A percentile compares a stretch with the other conserved stretches of the same genome.
phyloP scores from a whole-genome alignment of 2,113 vertebrate genomes.

The Genyomyrus donnyi region DNA sequence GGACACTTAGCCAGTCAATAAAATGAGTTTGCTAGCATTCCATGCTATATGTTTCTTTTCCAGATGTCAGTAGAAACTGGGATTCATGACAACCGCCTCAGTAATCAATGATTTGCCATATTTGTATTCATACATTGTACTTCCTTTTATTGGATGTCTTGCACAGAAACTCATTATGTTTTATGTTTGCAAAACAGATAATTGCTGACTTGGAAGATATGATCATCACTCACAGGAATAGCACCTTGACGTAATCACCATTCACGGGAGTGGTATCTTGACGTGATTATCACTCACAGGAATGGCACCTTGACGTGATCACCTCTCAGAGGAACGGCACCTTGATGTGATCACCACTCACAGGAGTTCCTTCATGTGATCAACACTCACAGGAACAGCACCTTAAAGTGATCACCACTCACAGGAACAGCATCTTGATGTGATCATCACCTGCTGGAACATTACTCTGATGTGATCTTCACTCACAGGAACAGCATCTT shows the following conservation, averaged over 20 bases:
- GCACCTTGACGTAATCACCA: not conserved
- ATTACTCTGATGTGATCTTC: not conserved
- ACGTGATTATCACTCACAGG: not conserved
- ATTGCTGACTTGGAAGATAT: not conserved
- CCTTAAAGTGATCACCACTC: not conserved
- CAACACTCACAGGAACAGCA: not conserved
- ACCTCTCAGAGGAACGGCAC: not conserved
- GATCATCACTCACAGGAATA: not conserved
- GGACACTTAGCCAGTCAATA: not conserved
- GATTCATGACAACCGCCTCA: not conserved
- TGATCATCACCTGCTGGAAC: not conserved
- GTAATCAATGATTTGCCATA: not conserved
- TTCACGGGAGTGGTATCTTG: not conserved
- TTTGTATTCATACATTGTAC: not conserved
- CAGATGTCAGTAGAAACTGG: not conserved
- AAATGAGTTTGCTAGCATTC: not conserved
- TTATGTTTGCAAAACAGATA: not conserved
- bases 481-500: not conserved
- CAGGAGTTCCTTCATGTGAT: not conserved
- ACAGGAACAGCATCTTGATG: not conserved
- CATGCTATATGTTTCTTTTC: not conserved
- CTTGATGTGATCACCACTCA: not conserved
- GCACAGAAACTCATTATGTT: not conserved
- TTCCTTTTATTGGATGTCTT: not conserved
- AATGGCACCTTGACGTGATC: not conserved